phyloP scores from a whole-genome alignment of 2,888 invertebrate genomes.

The Acronicta aceris region DNA sequence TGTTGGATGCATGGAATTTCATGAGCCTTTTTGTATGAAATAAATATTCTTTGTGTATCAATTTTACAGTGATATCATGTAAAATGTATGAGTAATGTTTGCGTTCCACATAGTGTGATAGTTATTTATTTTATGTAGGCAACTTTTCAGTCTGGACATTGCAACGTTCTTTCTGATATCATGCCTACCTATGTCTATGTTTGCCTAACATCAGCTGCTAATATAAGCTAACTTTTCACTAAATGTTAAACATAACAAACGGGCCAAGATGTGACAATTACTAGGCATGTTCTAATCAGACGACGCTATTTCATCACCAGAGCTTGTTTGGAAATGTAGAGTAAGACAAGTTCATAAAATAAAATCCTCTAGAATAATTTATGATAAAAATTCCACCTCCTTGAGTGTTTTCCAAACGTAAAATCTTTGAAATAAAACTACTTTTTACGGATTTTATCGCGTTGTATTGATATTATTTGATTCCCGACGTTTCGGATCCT shows the following conservation, averaged over 20 bases:
- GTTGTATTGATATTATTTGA: no score
- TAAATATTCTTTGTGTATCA: constrained; percentile 17
- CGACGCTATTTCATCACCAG: constrained; percentile 35
- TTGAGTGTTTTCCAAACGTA: no score
- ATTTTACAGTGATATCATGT: constrained; percentile 20
- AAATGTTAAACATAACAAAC: constrained; percentile 14
- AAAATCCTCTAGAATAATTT: background rate
- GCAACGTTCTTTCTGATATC: constrained; percentile 37
- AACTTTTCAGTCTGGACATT: constrained; percentile 16
- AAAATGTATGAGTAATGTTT: constrained; percentile 41
- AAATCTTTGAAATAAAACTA: no score
- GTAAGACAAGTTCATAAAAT: constrained; percentile 43
- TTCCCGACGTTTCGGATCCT: no score
- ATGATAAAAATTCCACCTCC: no score
- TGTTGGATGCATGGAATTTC: constrained; percentile 37
- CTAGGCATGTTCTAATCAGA: constrained; percentile 30
- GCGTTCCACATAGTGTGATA: constrained; percentile 11
- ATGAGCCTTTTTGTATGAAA: constrained; percentile 32
- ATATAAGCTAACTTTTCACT: constrained; percentile 28
- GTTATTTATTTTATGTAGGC: constrained; percentile 9
- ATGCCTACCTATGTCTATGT: background rate
- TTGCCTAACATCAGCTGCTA: constrained; percentile 19
- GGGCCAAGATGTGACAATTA: constrained; percentile 28
- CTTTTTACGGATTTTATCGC: no score
- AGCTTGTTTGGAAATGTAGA: constrained; percentile 40